These are phyloP conservation scores for Hydractinia echinata DNA, from an alignment of 30 jellyfish, hydroid and myxozoan genomes.

Conservation along the genomic window DNA sequence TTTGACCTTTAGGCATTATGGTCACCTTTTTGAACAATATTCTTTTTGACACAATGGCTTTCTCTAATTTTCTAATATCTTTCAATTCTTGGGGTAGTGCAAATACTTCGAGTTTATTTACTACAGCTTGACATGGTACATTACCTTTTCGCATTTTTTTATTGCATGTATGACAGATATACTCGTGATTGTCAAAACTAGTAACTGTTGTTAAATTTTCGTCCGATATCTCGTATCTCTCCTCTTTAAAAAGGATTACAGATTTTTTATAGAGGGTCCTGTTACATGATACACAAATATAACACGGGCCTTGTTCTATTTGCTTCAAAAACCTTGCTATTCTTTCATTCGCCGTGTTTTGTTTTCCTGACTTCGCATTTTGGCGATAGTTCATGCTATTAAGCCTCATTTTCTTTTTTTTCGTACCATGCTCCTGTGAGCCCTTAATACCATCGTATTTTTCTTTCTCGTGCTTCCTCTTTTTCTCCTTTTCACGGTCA, in stretches of 20 bases:
- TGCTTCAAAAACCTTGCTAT: too few relatives aligned
- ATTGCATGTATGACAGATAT: slow-evolving; percentile 1
- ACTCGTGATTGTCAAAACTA: neutral
- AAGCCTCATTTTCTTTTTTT: too few relatives aligned
- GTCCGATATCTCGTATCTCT: slow-evolving; percentile 2
- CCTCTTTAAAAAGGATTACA: neutral
- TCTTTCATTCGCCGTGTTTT: too few relatives aligned
- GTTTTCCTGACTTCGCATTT: too few relatives aligned
- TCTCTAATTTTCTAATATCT: neutral
- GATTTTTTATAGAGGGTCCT: neutral
- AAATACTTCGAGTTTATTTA: neutral
- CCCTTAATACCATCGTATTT: too few relatives aligned
- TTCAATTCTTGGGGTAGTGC: neutral
- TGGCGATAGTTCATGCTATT: too few relatives aligned
- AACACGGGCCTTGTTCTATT: neutral
- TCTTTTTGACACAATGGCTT: neutral
- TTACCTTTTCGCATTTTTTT: neutral
- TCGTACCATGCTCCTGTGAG: too few relatives aligned
- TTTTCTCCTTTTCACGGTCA: too few relatives aligned
- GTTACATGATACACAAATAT: neutral
- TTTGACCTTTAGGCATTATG: slow-evolving; percentile 40
- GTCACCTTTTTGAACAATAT: slow-evolving; percentile 2
- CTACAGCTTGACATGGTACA: slow-evolving; percentile 19
- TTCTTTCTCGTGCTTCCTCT: too few relatives aligned
- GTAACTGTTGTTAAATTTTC: neutral